phyloP scores from a whole-genome alignment of 1,140 invertebrate species.

The Pemphigus obesinymphae region DNA sequence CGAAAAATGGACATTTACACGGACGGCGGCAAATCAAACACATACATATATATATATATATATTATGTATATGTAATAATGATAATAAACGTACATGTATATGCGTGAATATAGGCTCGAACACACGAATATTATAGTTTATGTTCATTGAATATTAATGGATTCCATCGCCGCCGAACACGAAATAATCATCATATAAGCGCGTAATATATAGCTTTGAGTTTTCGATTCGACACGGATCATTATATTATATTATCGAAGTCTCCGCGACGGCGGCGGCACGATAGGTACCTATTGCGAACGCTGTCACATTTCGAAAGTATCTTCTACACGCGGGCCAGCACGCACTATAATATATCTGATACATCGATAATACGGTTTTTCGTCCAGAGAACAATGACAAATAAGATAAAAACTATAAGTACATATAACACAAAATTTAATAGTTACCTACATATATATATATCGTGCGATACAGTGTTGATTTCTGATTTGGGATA shows the following conservation, averaged over 20 bases:
- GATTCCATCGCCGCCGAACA: background rate
- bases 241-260: background rate
- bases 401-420: background rate
- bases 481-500: too few relatives aligned
- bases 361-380: background rate
- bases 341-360: background rate
- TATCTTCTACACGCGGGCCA: background rate
- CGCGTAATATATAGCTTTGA: background rate
- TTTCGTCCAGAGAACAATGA: background rate
- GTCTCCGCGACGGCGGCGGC: background rate
- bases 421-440: too few relatives aligned
- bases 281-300: background rate
- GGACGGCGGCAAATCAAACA: background rate
- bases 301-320: background rate
- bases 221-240: background rate
- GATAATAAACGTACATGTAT: background rate
- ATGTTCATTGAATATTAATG: constrained; percentile 16
- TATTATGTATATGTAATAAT: background rate
- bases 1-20: background rate
- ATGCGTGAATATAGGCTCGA: background rate
- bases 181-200: background rate
- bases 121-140: constrained; percentile 10
- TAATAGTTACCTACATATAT: too few relatives aligned
- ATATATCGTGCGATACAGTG: background rate
- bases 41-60: background rate